A percentile compares a stretch with the other conserved stretches of the same genome.
phyloP scores from a whole-genome alignment of 2,888 invertebrate genomes.

The Stenchaetothrips biformis region DNA sequence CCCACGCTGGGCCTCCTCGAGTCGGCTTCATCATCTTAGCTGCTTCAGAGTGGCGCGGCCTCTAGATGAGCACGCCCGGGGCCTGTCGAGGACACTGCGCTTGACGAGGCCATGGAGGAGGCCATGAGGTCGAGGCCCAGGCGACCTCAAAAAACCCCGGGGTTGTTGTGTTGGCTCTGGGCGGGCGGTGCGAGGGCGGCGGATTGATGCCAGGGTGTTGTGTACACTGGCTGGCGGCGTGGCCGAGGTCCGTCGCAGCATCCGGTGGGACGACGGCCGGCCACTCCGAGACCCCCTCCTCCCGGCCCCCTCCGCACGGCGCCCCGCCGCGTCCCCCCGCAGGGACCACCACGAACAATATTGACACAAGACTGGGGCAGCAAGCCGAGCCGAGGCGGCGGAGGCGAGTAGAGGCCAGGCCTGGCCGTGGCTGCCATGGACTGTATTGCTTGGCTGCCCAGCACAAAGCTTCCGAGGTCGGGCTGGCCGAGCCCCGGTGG shows the following conservation, averaged over 20 bases:
- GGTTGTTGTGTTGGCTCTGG: constrained; percentile 13
- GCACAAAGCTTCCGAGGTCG: background rate
- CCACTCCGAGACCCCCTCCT: background rate
- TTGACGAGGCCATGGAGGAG: too few relatives aligned
- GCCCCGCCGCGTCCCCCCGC: background rate
- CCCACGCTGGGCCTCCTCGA: too few relatives aligned
- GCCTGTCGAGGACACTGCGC: background rate
- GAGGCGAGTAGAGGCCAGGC: background rate
- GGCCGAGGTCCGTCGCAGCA: background rate
- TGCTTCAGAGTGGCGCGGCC: background rate
- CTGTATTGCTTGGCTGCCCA: background rate
- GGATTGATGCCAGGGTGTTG: constrained; percentile 13
- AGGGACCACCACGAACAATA: background rate
- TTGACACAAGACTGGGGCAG: constrained; percentile 8
- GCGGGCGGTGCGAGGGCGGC: background rate
- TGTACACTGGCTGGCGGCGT: background rate
- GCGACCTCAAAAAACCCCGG: background rate
- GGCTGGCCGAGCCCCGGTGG: background rate
- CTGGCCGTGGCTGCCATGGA: background rate
- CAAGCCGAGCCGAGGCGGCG: too few relatives aligned
- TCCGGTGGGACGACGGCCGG: background rate
- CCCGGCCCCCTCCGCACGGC: background rate
- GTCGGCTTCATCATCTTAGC: too few relatives aligned
- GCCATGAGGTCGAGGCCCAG: background rate
- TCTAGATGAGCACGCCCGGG: background rate